Percentiles rank a stretch among this genome's conserved stretches.
Evolutionary conservation across 2,113 vertebrate species (phyloP).

Genomic region (Sylvilagus bachmani): DNA sequence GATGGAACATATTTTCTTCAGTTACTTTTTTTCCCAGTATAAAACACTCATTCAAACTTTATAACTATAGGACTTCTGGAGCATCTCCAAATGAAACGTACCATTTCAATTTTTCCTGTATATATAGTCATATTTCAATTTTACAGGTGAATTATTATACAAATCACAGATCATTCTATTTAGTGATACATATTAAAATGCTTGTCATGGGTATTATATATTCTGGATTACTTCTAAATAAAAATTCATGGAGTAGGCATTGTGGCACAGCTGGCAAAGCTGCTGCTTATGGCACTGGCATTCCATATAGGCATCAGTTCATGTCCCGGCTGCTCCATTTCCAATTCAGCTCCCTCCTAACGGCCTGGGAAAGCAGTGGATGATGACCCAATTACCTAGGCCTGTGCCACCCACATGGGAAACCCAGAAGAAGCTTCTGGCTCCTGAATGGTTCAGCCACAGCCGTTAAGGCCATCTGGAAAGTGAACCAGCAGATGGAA

Average conservation of each 20-base stretch:
- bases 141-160: conserved; percentile 15
- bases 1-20: conserved; percentile 43
- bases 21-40: neutral
- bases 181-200: conserved; percentile 56
- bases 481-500: too few species aligned
- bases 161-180: conserved; percentile 38
- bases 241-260: neutral
- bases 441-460: too few species aligned
- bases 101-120: conserved; percentile 55
- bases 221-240: conserved; percentile 47
- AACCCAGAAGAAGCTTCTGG: too few species aligned
- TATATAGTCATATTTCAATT: conserved; percentile 44
- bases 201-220: conserved; percentile 29
- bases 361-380: too few species aligned
- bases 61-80: conserved; percentile 29
- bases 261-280: too few species aligned
- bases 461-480: too few species aligned
- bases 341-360: too few species aligned
- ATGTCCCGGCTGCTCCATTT: too few species aligned
- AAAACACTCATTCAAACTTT: conserved; percentile 51
- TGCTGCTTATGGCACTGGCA: too few species aligned
- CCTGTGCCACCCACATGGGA: too few species aligned
- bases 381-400: too few species aligned
- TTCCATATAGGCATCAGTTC: too few species aligned
- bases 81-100: conserved; percentile 37